Base-by-base conservation (phyloP, 64 coral and sea anemone genomes). In the Porites lutea region DNA sequence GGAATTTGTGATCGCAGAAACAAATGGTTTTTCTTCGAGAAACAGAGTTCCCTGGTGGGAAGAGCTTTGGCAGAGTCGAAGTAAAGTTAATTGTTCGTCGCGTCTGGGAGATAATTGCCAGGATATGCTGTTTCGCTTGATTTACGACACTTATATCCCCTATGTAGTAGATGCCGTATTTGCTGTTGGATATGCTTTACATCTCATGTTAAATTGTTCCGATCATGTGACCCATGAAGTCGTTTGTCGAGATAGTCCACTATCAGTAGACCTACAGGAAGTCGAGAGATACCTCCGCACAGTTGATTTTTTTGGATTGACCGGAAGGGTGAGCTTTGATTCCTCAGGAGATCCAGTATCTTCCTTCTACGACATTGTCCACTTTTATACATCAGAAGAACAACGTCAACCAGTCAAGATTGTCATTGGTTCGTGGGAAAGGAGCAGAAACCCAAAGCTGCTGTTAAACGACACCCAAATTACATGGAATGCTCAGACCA, bases 281-380 rank as follows among this genome's bases (percentile, higher is more conserved):
- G 2, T 88, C 51, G 69, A 60, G 45, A 75, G 19, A 5, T 74
- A 4, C 15, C 69, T 88, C 4, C 15, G 45, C 4, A 12, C 12
- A 9, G 69, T 88, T 16, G 13, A 46, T 15, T 75, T 88, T 72
- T 14, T 16, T 45, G 86, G 86, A 59, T 15, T 88, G 14, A 88
- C 86, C 8, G 86, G 86, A 59, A 71, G 15, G 12, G 49, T 88
- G 21, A 57, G 73, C 15, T 88, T 88, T 27, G 73, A 88, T 18
- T 15, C 43, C 10, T 88, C 22, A 59, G 86, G 86, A 10, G 86
- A 88, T 77, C 86, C 86, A 18, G 22, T 77, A 15, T 52, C 23
- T 6, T 73, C 86, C 57, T 88, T 53, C 71, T 88, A 88, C 45
- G 86, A 88, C 48, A 77, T 88, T 22, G 73, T 88, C 22, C 69